Percentiles rank a stretch among this genome's conserved stretches.
phyloP scores from a whole-genome alignment of 2,888 invertebrate species.

The Tuta absoluta region DNA sequence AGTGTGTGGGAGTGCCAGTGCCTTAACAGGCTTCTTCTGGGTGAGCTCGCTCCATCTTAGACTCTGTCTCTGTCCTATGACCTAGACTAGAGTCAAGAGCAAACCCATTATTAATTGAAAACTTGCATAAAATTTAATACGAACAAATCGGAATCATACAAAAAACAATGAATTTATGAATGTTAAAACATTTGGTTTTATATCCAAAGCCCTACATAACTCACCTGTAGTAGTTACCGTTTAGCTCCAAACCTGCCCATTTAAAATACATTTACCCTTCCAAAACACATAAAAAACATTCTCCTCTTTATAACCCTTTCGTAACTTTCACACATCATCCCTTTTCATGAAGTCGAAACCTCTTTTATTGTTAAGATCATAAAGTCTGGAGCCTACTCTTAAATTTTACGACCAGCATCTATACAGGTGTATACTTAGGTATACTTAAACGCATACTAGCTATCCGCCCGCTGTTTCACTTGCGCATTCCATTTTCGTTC shows the following conservation, averaged over 20 bases:
- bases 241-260: neutral
- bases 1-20: no score
- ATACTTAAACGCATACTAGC: no score
- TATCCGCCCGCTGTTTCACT: no score
- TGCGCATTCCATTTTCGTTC: no score
- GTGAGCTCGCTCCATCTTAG: no score
- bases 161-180: neutral
- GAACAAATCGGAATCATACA: no score
- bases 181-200: neutral
- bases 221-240: neutral
- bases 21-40: no score
- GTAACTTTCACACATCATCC: constrained; percentile 20
- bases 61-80: no score
- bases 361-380: constrained; percentile 19
- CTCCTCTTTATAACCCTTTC: constrained; percentile 7
- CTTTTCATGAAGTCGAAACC: constrained; percentile 16
- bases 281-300: constrained; percentile 16
- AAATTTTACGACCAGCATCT: constrained; percentile 8
- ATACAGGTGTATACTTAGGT: neutral
- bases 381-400: constrained; percentile 8
- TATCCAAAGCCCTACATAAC: neutral
- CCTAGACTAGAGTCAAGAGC: no score
- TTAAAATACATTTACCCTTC: constrained; percentile 13
- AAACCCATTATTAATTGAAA: no score
- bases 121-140: no score